A percentile compares a stretch with the other conserved stretches of the same genome.
Evolutionary conservation across 2,113 vertebrate genomes (phyloP).

Genomic region (Stictonetta naevosa): DNA sequence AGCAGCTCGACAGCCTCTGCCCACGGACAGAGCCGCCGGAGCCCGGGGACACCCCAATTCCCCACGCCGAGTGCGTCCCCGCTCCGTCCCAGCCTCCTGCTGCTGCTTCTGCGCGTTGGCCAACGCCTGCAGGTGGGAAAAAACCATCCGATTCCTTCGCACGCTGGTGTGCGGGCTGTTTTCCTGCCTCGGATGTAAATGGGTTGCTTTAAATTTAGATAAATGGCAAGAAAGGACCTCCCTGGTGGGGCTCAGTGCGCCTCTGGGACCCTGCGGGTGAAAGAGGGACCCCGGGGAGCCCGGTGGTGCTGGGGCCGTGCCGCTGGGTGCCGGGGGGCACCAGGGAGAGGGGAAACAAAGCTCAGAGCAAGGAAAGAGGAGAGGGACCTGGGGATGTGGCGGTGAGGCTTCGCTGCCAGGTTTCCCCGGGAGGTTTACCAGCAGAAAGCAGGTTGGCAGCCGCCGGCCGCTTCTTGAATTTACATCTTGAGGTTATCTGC

Average conservation of each 20-base stretch:
- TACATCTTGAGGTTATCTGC: neutral
- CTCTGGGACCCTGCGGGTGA: neutral
- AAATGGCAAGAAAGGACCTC: neutral
- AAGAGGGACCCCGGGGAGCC: neutral
- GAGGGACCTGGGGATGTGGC: no score
- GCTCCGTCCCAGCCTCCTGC: neutral
- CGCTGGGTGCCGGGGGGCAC: neutral
- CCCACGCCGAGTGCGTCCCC: neutral
- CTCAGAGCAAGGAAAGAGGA: neutral
- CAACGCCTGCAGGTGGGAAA: neutral
- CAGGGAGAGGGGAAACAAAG: neutral
- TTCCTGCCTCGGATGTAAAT: neutral
- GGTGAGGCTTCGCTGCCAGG: neutral
- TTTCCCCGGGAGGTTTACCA: neutral
- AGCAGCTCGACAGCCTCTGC: neutral
- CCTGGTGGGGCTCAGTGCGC: fast-evolving
- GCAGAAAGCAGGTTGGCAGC: neutral
- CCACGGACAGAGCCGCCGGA: neutral
- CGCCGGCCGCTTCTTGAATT: neutral
- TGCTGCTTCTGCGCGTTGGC: neutral
- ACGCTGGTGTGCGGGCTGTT: fast-evolving
- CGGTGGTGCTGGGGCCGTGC: fast-evolving
- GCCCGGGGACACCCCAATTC: no score
- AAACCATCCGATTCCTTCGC: neutral
- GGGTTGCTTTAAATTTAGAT: neutral